A percentile compares a stretch with the other conserved stretches of the same genome.
Conservation (phyloP, 2,113 vertebrate genomes). For the Promerops cafer region DNA sequence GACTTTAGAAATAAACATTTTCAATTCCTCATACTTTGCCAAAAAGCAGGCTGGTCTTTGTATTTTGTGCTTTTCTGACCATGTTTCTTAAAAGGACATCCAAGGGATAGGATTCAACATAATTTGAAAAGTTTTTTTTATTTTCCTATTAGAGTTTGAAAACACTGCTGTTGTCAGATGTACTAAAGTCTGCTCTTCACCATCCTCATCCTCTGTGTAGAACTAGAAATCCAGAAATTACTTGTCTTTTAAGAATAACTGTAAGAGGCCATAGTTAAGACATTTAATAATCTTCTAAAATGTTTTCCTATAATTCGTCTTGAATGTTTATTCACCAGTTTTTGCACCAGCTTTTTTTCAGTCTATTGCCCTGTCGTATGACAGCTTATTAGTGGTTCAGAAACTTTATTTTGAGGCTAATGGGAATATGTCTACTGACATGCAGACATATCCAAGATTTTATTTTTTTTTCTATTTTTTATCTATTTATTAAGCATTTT, state of each 20-base stretch:
- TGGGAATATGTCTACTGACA: neutral
- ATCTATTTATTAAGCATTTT: neutral
- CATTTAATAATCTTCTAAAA: neutral
- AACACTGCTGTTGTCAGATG: neutral
- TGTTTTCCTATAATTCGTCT: neutral
- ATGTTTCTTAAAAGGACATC: neutral
- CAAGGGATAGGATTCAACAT: neutral
- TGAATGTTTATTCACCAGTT: neutral
- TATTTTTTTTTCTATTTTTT: neutral
- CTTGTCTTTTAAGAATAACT: neutral
- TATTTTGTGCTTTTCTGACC: neutral
- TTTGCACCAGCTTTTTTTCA: neutral
- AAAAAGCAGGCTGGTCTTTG: neutral
- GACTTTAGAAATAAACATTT: neutral
- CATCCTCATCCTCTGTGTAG: rapidly evolving
- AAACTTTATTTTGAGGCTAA: neutral
- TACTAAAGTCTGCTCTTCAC: neutral
- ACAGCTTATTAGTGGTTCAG: neutral
- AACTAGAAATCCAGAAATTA: neutral
- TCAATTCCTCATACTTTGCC: neutral
- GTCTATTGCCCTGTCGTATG: neutral
- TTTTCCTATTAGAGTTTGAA: neutral
- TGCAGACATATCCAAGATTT: neutral
- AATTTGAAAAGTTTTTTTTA: neutral
- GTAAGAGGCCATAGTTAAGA: neutral